Evolutionary conservation across 2,113 vertebrate species (phyloP).

Genomic region (Myanophis thanlyinensis): DNA sequence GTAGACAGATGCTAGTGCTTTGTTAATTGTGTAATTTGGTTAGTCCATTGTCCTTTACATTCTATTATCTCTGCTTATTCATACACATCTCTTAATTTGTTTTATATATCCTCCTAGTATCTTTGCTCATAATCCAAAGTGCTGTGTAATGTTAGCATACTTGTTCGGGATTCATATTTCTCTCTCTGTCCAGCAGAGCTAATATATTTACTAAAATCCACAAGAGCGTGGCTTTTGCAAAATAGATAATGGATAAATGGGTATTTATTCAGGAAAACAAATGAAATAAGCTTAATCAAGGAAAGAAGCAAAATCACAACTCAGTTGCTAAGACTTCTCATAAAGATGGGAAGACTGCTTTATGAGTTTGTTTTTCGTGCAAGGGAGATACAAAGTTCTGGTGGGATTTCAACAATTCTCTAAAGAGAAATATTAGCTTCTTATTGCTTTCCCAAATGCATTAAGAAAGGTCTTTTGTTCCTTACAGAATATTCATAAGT

Average conservation of each 20-base stretch:
- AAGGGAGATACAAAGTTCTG: background rate
- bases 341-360: background rate
- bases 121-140: background rate
- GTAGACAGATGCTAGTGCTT: background rate
- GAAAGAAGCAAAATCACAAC: background rate
- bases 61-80: background rate
- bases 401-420: background rate
- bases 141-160: background rate
- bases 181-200: background rate
- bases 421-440: background rate
- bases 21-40: background rate
- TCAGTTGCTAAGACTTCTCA: background rate
- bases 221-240: background rate
- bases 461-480: background rate
- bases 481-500: background rate
- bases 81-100: slow-evolving; percentile 13
- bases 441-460: background rate
- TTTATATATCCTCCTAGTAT: background rate
- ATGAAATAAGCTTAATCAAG: background rate
- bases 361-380: background rate
- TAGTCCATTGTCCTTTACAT: slow-evolving; percentile 9
- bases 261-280: background rate
- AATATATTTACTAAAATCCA: background rate
- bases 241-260: background rate
- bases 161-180: background rate